Base-by-base conservation (phyloP, 1,140 invertebrate species). In the Anagrus nilaparvatae region DNA sequence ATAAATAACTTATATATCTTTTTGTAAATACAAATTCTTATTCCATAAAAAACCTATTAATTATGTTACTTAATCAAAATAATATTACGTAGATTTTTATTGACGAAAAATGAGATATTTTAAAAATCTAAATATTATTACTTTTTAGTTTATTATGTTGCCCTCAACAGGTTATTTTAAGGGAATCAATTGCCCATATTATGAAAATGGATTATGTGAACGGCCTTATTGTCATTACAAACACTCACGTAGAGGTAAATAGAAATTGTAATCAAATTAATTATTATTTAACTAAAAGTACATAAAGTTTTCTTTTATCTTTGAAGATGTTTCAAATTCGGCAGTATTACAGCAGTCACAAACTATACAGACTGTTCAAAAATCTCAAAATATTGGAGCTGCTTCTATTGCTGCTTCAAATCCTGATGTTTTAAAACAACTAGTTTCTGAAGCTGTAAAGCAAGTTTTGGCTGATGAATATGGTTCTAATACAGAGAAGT, bases 151-250 rank as follows among this genome's bases (percentile, higher is more conserved):
- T 65, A 58, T 61, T 54, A 93, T 93, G 89, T 75, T 93, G 60
- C 83, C 86, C 21, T 84, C 85, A 34, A 84, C 81, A 50, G 87
- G 87, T 46, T 84, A 83, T 56, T 91, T 92, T 57, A 82, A 84
- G 68, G 76, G 75, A 46, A 77, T 88, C 36, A 74, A 74, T 49
- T 93, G 89, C 64, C 87, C 88, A 21, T 91, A 82, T 72, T 87
- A 76, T 56, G 77, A 84, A 50, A 81, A 71, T 60, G 80, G 81
- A 27, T 63, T 73, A 34, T 93, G 89, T 66, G 81, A 84, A 49
- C 75, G 88, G 55, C 85, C 87, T 14, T 87, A 90, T 63, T 93
- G 88, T 67, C 87, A 90, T 66, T 92, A 86, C 61, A 79, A 82
- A 59, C 89, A 93, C 68, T 67, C 75, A 51, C 81, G 77, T 55